Conservation (phyloP, 1,140 invertebrate species). For the Sycophaga agraensis region DNA sequence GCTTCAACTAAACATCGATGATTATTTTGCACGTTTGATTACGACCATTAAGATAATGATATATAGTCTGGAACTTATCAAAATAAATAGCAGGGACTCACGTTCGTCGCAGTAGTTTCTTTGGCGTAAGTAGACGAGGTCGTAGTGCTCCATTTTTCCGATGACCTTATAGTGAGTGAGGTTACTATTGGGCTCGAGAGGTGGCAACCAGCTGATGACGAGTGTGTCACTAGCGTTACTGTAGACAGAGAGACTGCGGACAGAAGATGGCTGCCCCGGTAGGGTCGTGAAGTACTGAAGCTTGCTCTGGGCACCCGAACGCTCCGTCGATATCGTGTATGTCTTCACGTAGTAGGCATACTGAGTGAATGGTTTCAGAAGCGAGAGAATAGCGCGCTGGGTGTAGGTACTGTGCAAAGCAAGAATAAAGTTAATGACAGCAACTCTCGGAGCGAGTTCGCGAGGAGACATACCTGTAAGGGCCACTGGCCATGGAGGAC, state of each 20-base stretch:
- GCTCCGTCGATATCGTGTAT: constrained; percentile 78
- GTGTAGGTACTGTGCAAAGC: constrained; percentile 4
- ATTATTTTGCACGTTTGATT: neutral
- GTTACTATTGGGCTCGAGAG: constrained; percentile 75
- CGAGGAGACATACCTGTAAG: no score
- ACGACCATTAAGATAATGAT: no score
- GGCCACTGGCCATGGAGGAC: no score
- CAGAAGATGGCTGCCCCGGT: constrained; percentile 69
- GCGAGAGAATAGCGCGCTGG: constrained; percentile 32
- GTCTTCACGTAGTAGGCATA: constrained; percentile 91
- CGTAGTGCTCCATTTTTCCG: constrained; percentile 59
- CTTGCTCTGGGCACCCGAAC: constrained; percentile 72
- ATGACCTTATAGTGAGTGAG: constrained; percentile 77
- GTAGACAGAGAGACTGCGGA: constrained; percentile 61
- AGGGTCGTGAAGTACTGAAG: constrained; percentile 80
- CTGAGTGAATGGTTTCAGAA: constrained; percentile 78
- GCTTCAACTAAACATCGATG: no score
- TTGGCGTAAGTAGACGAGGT: constrained; percentile 58
- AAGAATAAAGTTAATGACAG: no score
- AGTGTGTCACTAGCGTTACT: constrained; percentile 65
- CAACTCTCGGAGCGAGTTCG: no score
- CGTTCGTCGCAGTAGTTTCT: constrained; percentile 70
- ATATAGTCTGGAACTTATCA: no score
- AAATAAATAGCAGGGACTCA: no score
- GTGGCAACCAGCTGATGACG: constrained; percentile 78